Conservation (phyloP, 1,140 invertebrate genomes). For the Calephelis virginiensis region DNA sequence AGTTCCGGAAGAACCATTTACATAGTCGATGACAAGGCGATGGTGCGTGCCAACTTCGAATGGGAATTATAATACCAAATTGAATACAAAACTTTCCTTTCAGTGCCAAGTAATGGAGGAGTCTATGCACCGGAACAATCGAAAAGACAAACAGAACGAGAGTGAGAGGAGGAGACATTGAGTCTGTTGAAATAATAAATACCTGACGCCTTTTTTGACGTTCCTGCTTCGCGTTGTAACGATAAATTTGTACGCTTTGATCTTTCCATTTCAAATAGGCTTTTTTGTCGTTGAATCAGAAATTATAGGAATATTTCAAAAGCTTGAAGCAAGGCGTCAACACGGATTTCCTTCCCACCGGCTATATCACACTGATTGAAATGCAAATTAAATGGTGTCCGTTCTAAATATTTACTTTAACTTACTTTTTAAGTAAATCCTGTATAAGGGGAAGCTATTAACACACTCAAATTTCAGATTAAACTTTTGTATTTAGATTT, state of each 20-base stretch:
- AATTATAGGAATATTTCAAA: slow-evolving; percentile 77
- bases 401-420: slow-evolving; percentile 69
- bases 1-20: slow-evolving; percentile 74
- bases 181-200: slow-evolving; percentile 76
- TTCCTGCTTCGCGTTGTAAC: slow-evolving; percentile 66
- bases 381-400: slow-evolving; percentile 75
- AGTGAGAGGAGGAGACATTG: slow-evolving; percentile 64
- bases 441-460: slow-evolving; percentile 44
- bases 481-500: neutral
- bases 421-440: slow-evolving; percentile 60
- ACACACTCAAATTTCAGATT: neutral
- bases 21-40: slow-evolving; percentile 74
- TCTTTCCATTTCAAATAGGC: slow-evolving; percentile 77
- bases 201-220: slow-evolving; percentile 71
- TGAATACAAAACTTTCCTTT: slow-evolving; percentile 79
- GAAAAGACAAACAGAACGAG: slow-evolving; percentile 77
- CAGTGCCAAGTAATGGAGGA: slow-evolving; percentile 77
- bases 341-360: slow-evolving; percentile 72
- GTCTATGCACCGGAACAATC: slow-evolving; percentile 77
- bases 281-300: slow-evolving; percentile 71
- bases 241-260: slow-evolving; percentile 77
- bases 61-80: slow-evolving; percentile 79
- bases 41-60: slow-evolving; percentile 77
- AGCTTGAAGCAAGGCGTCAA: slow-evolving; percentile 73
- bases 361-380: slow-evolving; percentile 75